A percentile compares a stretch with the other conserved stretches of the same genome.
These are phyloP conservation scores for Belonocnema kinseyi DNA, from an alignment of 1,140 invertebrate genomes.

Conservation along the genomic window DNA sequence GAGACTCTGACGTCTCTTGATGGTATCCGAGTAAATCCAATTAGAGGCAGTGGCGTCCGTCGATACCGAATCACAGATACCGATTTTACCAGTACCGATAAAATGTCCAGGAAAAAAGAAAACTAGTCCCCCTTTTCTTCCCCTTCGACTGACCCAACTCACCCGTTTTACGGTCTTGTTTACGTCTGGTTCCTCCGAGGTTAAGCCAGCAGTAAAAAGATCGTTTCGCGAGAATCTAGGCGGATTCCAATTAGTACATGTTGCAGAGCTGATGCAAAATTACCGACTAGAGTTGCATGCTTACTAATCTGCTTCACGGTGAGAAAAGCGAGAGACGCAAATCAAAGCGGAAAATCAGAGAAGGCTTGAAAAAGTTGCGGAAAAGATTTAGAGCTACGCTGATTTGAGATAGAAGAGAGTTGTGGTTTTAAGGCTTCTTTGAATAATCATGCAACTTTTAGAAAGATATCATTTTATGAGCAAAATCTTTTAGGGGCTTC, in stretches of 20 bases:
- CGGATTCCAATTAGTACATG: slow-evolving; percentile 26
- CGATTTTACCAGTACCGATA: slow-evolving; percentile 6
- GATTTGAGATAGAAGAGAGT: slow-evolving; percentile 21
- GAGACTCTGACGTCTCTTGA: slow-evolving; percentile 23
- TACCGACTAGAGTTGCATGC: slow-evolving; percentile 17
- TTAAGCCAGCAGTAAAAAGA: slow-evolving; percentile 16
- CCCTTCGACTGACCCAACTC: background rate
- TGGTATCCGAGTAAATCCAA: slow-evolving; percentile 56
- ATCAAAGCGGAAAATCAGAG: slow-evolving; percentile 18
- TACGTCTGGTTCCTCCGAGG: slow-evolving; percentile 40
- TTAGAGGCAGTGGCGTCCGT: slow-evolving; percentile 48
- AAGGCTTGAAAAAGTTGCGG: slow-evolving; percentile 5
- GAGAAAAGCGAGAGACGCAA: slow-evolving; percentile 32
- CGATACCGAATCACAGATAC: slow-evolving; percentile 23
- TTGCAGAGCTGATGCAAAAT: slow-evolving; percentile 4
- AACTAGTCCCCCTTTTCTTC: background rate
- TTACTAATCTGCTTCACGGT: slow-evolving; percentile 31
- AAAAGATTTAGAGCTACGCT: slow-evolving; percentile 10
- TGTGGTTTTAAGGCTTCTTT: no score
- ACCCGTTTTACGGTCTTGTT: slow-evolving; percentile 57
- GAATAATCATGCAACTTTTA: no score
- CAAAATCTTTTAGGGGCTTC: no score
- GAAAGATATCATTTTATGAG: no score
- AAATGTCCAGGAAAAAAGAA: slow-evolving; percentile 10
- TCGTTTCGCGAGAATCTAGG: slow-evolving; percentile 30